These are phyloP conservation scores for Pelusios castaneus DNA, from an alignment of 2,113 vertebrate species.

Conservation along the genomic window DNA sequence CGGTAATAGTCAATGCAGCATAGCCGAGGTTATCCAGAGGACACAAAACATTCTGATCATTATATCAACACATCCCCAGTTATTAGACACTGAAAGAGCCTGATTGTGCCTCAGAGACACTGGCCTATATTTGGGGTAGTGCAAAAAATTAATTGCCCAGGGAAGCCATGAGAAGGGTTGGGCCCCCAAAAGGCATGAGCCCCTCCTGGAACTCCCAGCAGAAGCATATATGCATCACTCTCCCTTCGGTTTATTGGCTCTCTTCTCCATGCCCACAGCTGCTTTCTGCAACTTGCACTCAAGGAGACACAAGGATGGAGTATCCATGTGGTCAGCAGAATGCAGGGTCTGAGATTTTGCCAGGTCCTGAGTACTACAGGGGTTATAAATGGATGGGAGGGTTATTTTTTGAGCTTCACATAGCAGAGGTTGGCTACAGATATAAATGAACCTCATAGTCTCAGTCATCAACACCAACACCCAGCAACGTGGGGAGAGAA, in stretches of 20 bases:
- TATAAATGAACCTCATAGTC: not conserved
- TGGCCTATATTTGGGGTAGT: not conserved
- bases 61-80: not conserved
- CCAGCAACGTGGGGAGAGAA: not conserved
- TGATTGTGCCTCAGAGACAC: not conserved
- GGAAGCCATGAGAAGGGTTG: not conserved
- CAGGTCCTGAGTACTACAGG: not conserved
- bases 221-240: not conserved
- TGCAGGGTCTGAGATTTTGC: not conserved
- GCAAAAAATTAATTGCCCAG: not conserved
- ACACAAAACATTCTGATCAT: not conserved
- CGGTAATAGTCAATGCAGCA: not conserved
- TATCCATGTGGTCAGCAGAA: not conserved
- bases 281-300: not conserved
- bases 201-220: not conserved
- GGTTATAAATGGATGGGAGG: not conserved
- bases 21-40: not conserved
- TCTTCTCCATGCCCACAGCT: not conserved
- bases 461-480: not conserved
- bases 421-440: not conserved
- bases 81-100: not conserved
- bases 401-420: not conserved
- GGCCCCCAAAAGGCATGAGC: not conserved
- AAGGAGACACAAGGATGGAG: not conserved
- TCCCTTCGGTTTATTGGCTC: not conserved